Percentiles rank a stretch among this genome's conserved stretches.
Conservation (phyloP, 2,113 vertebrate genomes). For the Miniopterus natalensis region DNA sequence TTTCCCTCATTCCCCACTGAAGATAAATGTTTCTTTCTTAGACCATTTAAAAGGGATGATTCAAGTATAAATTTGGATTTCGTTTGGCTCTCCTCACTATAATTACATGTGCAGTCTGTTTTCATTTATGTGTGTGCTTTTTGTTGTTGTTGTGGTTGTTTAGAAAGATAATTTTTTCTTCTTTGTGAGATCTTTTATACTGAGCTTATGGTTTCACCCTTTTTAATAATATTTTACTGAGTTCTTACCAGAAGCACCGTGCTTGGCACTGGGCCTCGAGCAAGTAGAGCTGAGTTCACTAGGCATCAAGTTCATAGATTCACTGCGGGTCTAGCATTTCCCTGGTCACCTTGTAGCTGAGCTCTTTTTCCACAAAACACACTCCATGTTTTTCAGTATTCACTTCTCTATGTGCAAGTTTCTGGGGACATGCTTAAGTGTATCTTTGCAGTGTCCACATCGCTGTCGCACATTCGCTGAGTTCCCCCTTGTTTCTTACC, state of each 20-base stretch:
- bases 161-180: background rate
- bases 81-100: constrained; percentile 54
- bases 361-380: background rate
- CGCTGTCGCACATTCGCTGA: background rate
- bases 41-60: background rate
- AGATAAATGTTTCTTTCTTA: constrained; percentile 56
- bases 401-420: background rate
- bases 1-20: constrained; percentile 29
- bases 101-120: background rate
- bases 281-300: background rate
- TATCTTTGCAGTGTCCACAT: background rate
- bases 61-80: constrained; percentile 58
- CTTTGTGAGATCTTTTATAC: background rate
- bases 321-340: background rate
- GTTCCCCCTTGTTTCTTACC: background rate
- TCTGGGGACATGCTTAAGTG: background rate
- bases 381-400: background rate
- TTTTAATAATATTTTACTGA: background rate
- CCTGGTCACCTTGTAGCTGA: background rate
- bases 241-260: background rate
- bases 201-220: background rate
- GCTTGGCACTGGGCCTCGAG: background rate
- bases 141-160: background rate
- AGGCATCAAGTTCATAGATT: background rate
- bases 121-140: background rate